Conservation (phyloP, 2,797 vertebrate species). For the Okamejei kenojei region DNA sequence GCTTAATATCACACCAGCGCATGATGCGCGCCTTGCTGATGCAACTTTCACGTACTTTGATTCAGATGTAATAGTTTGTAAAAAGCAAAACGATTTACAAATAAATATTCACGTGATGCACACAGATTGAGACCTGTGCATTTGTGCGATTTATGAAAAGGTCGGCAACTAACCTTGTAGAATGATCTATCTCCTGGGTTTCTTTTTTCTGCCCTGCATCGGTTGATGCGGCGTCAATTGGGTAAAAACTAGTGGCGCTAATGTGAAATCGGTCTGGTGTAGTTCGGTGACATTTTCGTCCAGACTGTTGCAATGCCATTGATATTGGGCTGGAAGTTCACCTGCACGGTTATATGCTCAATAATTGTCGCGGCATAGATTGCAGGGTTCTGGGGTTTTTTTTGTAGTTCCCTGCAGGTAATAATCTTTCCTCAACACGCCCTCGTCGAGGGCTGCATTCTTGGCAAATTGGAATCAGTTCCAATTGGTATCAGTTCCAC, state of each 20-base stretch:
- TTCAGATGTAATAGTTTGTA: neutral
- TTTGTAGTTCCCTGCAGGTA: neutral
- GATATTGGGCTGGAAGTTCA: neutral
- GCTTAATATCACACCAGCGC: neutral
- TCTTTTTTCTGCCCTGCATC: neutral
- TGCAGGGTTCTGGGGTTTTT: too few species aligned
- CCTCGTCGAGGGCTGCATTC: neutral
- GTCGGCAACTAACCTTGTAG: too few species aligned
- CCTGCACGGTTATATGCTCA: too few species aligned
- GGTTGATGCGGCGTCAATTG: too few species aligned
- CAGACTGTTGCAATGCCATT: neutral
- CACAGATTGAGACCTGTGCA: neutral
- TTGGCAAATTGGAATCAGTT: neutral
- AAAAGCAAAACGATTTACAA: neutral
- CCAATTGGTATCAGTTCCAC: neutral
- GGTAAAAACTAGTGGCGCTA: too few species aligned
- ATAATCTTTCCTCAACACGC: neutral
- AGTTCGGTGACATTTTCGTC: neutral
- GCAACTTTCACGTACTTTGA: neutral
- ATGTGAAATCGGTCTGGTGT: neutral
- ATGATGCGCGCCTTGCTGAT: neutral
- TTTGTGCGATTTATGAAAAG: neutral
- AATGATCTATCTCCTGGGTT: neutral
- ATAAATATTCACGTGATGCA: neutral
- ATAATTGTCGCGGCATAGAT: neutral